A percentile compares a stretch with the other conserved stretches of the same genome.
Conservation (phyloP, 2,797 vertebrate species). For the Alosa sapidissima region DNA sequence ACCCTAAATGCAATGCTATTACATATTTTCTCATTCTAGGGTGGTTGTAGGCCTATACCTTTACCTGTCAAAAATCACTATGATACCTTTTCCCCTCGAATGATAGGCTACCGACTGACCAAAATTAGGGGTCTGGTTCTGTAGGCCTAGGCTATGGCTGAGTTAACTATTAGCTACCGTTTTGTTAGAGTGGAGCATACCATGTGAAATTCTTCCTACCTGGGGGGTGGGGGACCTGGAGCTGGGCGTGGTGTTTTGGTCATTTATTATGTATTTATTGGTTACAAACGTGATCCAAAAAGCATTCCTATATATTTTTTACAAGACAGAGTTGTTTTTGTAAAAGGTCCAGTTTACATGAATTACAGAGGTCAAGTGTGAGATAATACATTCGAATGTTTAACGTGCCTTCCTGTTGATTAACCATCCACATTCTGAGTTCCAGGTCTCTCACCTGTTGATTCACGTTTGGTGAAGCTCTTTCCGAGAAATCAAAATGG, state of each 20-base stretch:
- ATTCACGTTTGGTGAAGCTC: not conserved
- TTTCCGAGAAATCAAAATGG: not conserved
- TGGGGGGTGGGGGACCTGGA: not conserved
- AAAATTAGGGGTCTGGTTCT: no score
- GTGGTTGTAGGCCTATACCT: no score
- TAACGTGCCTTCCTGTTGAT: not conserved
- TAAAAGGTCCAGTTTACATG: not conserved
- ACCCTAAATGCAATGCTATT: no score
- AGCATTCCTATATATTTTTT: not conserved
- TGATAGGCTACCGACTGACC: no score
- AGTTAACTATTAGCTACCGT: not conserved
- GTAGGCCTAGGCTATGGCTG: not conserved
- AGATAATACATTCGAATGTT: not conserved
- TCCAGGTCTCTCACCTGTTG: constrained; percentile 1
- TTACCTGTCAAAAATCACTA: no score
- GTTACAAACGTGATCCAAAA: not conserved
- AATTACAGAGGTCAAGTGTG: not conserved
- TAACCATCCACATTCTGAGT: not conserved
- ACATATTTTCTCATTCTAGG: no score
- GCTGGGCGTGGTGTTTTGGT: not conserved
- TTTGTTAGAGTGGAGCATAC: not conserved
- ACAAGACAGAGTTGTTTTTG: not conserved
- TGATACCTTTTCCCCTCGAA: no score
- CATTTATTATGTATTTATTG: no score
- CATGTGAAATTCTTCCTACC: not conserved